A percentile compares a stretch with the other conserved stretches of the same genome.
phyloP scores from a whole-genome alignment of 1,140 invertebrate species.

The Drosophila littoralis region DNA sequence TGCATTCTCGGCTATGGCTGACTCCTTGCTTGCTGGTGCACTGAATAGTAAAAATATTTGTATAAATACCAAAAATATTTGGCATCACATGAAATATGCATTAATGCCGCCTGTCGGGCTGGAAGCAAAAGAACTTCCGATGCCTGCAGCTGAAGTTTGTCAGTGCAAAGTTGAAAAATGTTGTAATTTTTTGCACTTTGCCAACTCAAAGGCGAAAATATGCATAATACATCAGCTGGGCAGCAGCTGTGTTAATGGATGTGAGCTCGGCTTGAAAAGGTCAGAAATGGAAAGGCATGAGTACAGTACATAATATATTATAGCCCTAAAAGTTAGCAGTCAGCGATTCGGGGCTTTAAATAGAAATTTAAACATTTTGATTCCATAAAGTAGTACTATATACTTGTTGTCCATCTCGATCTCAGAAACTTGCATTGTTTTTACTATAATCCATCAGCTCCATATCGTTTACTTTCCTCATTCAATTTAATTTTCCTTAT shows the following conservation, averaged over 20 bases:
- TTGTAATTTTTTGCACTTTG: conserved; percentile 12
- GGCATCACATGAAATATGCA: conserved; percentile 39
- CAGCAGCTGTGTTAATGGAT: neutral
- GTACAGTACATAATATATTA: neutral
- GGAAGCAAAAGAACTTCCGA: neutral
- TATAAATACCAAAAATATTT: conserved; percentile 68
- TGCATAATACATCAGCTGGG: conserved; percentile 44
- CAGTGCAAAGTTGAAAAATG: conserved; percentile 10
- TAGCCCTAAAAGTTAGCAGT: neutral
- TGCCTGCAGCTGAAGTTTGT: conserved; percentile 25
- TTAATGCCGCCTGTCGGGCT: conserved; percentile 15
- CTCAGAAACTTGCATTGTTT: no score
- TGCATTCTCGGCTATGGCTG: conserved; percentile 11
- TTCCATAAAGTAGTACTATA: no score
- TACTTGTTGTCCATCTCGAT: no score
- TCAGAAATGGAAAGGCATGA: neutral
- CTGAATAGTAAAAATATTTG: conserved; percentile 59
- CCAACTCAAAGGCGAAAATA: conserved; percentile 50
- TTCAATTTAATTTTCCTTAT: neutral
- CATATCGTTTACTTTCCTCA: neutral
- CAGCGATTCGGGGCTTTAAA: neutral
- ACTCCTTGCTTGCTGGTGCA: neutral
- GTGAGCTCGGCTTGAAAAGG: neutral
- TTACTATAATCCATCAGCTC: no score
- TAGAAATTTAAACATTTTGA: no score